Evolutionary conservation across 1,140 invertebrate genomes (phyloP), one percentile per base, ranked within the genome.

Genomic region (Gonatopus flavifemur): DNA sequence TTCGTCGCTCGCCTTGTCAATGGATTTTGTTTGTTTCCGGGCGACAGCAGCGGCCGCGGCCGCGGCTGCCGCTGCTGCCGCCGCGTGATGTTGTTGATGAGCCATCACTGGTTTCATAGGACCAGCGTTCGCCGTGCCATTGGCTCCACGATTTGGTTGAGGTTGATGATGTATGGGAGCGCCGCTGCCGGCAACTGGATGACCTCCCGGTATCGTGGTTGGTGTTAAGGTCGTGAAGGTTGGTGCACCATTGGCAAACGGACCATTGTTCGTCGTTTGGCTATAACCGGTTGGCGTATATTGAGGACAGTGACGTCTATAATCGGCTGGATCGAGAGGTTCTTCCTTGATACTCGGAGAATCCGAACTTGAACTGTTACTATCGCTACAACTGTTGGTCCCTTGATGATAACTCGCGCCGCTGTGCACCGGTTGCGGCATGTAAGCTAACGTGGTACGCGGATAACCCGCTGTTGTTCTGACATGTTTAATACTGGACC

Each of bases 1-100:
- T 72, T 98, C 95, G 62, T 96, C 92, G 55, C 88, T 93, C 37
- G 89, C 88, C 79, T 96, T 96, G 80, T 94, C 93, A 55, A 93
- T 82, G 33, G 84, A 82, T 76, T 93, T 94, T 38, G 83, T 79
- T 38, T 82, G 81, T 64, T 90, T 88, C 42, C 87, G 78, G 60
- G 78, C 82, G 68, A 74, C 53, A 18, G 80, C 69, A 45, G 78
- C 66, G 55, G 70, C 49, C 44, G 66, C 54, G 61, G 76, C 57
- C 46, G 75, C 58, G 10, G 56, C 59, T 2, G 49, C 65, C 7
- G 67, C 53, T 13, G 62, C 60, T 4, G 72, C 71, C 50, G 79
- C 74, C 44, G 82, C 80, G 20, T 81, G 79, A 52, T 81, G 80
- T n/a, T n/a, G n/a, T n/a, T n/a, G n/a, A n/a, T n/a, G n/a, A 10